phyloP scores from a whole-genome alignment of 2,888 invertebrate genomes.

The Drosophila antonietae region DNA sequence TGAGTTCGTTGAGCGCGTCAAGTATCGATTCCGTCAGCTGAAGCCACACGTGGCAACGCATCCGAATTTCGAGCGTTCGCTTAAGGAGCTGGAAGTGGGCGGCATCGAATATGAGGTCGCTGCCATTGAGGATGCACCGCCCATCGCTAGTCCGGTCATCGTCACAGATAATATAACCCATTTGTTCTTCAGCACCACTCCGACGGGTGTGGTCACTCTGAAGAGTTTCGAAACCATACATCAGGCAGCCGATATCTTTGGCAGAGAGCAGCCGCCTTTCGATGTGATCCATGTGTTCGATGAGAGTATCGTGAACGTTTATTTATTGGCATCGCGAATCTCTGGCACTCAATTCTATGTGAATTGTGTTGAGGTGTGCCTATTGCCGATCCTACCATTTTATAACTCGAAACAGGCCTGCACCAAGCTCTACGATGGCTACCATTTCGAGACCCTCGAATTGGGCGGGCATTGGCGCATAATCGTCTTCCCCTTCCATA shows the following conservation, averaged over 20 bases:
- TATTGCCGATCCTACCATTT: constrained; percentile 51
- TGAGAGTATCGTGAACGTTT: constrained; percentile 73
- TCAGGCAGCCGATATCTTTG: constrained; percentile 65
- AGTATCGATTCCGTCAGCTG: constrained; percentile 64
- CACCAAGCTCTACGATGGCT: constrained; percentile 64
- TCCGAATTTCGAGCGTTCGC: constrained; percentile 43
- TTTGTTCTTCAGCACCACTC: constrained; percentile 53
- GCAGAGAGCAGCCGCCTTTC: constrained; percentile 59
- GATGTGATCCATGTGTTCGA: constrained; percentile 75
- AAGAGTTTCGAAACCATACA: constrained; percentile 72
- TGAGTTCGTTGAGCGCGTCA: constrained; percentile 67
- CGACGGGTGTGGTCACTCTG: constrained; percentile 67
- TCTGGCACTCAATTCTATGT: constrained; percentile 69
- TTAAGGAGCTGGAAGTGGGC: constrained; percentile 48
- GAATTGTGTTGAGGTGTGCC: constrained; percentile 74
- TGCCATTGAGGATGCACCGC: constrained; percentile 37
- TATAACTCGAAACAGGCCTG: constrained; percentile 29
- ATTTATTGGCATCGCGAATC: constrained; percentile 69
- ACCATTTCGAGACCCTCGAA: constrained; percentile 79
- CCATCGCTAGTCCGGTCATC: constrained; percentile 63
- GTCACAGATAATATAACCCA: constrained; percentile 75
- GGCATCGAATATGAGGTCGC: constrained; percentile 59
- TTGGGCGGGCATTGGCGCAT: constrained; percentile 57
- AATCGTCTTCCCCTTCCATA: constrained; percentile 76
- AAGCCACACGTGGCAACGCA: constrained; percentile 48